These are phyloP conservation scores for Tinea pellionella DNA, from an alignment of 2,888 invertebrate genomes.

Conservation along the genomic window DNA sequence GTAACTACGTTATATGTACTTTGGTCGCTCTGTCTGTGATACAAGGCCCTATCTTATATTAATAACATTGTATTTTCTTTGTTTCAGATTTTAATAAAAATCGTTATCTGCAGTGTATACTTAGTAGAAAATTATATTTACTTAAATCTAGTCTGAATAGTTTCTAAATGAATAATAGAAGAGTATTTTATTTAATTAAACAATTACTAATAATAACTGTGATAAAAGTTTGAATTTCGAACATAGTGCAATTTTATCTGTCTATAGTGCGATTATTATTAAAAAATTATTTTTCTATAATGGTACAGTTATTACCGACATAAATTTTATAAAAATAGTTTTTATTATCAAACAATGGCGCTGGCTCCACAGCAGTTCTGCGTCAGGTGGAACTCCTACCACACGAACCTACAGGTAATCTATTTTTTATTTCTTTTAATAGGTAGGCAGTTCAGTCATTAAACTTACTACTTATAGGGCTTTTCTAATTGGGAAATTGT, in stretches of 20 bases:
- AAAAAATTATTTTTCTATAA: not conserved
- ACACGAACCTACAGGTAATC: conserved; percentile 77
- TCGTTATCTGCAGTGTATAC: conserved; percentile 42
- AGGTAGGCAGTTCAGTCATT: no score
- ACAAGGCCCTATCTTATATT: no score
- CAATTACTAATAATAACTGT: conserved; percentile 17
- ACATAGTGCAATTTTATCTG: conserved; percentile 18
- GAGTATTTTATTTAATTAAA: conserved; percentile 30
- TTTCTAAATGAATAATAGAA: conserved; percentile 38
- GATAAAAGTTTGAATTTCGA: conserved; percentile 16
- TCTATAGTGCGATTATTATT: not conserved
- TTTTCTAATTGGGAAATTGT: no score
- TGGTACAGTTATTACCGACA: not conserved
- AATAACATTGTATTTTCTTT: conserved; percentile 15
- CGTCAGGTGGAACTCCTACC: conserved; percentile 86
- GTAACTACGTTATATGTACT: no score
- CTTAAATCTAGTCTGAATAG: conserved; percentile 50
- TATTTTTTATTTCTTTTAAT: conserved; percentile 12
- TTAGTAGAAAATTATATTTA: conserved; percentile 19
- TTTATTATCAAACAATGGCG: conserved; percentile 42
- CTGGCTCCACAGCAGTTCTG: conserved; percentile 75
- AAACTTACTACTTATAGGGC: no score
- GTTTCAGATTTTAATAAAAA: conserved; percentile 21
- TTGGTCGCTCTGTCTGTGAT: no score
- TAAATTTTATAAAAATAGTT: not conserved